Percentiles rank a stretch among this genome's conserved stretches.
phyloP scores from a whole-genome alignment of 2,113 vertebrate genomes.

The Proterorhinus semilunaris region DNA sequence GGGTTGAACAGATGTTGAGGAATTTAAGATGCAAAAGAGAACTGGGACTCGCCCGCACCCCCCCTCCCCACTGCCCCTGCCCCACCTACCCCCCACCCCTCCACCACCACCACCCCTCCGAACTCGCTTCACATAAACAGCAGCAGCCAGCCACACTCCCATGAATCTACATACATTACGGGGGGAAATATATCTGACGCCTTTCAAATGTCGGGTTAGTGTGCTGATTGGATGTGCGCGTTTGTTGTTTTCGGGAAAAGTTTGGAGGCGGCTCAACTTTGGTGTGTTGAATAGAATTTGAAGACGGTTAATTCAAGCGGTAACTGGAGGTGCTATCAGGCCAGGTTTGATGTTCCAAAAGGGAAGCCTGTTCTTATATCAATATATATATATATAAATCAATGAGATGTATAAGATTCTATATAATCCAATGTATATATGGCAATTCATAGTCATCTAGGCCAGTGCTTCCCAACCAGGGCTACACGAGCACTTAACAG shows the following conservation, averaged over 20 bases:
- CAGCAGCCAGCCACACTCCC: conserved; percentile 47
- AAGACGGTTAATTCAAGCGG: background rate
- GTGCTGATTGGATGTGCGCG: background rate
- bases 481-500: too few species aligned
- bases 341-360: too few species aligned
- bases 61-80: conserved; percentile 11
- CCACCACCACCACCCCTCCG: background rate
- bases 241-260: background rate
- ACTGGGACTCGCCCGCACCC: conserved; percentile 54
- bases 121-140: conserved; percentile 30
- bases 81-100: conserved; percentile 28
- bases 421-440: too few species aligned
- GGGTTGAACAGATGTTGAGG: conserved; percentile 88
- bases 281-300: background rate
- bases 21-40: conserved; percentile 85
- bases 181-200: conserved; percentile 14
- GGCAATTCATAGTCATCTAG: too few species aligned
- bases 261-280: background rate
- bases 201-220: conserved; percentile 8
- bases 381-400: too few species aligned
- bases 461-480: too few species aligned
- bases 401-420: too few species aligned
- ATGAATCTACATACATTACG: conserved; percentile 55
- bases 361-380: too few species aligned
- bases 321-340: too few species aligned